phyloP scores from a whole-genome alignment of 2,113 vertebrate genomes.

The Lepisosteus osseus region DNA sequence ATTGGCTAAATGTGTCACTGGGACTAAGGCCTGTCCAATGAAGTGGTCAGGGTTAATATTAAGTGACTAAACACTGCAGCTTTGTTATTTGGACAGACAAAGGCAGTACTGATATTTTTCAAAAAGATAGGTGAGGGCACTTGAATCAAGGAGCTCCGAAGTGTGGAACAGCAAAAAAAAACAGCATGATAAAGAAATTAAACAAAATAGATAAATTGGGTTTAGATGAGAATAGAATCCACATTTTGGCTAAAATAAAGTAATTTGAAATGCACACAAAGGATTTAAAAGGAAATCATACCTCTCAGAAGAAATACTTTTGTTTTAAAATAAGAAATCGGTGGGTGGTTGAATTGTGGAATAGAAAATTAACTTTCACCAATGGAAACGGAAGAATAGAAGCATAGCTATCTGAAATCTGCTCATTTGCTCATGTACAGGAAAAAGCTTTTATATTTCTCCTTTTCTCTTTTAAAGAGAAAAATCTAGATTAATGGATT shows the following conservation, averaged over 20 bases:
- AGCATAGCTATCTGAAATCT: constrained; percentile 1
- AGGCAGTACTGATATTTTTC: constrained; percentile 3
- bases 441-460: background rate
- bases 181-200: background rate
- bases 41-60: background rate
- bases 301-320: background rate
- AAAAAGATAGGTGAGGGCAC: background rate
- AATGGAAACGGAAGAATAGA: background rate
- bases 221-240: constrained; percentile 3
- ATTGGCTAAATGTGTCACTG: no score
- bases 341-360: background rate
- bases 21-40: no score
- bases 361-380: background rate
- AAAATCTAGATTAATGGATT: background rate
- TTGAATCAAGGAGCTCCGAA: background rate
- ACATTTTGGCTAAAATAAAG: background rate
- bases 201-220: background rate
- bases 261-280: constrained; percentile 5
- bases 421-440: background rate
- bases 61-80: background rate
- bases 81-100: background rate
- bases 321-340: constrained; percentile 14
- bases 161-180: background rate
- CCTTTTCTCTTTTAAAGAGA: background rate
- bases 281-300: background rate